These are phyloP conservation scores for Petrolisthes cinctipes DNA, from an alignment of 2,888 invertebrate genomes.

Conservation along the genomic window DNA sequence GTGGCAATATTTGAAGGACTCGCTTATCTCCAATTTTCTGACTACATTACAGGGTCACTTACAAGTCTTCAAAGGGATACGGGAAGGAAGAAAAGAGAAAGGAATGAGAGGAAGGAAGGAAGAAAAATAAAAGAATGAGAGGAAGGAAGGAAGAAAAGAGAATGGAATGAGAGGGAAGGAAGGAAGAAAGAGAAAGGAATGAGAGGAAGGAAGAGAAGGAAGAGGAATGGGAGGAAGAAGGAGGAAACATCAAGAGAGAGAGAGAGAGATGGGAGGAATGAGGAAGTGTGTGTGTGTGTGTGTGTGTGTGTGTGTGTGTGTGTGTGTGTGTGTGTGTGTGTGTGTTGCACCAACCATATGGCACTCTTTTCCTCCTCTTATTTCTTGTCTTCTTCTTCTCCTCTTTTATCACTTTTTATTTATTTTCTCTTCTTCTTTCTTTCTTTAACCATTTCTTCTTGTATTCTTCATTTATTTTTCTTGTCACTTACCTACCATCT, in stretches of 20 bases:
- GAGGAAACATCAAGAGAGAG: neutral
- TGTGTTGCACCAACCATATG: neutral
- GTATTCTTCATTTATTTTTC: neutral
- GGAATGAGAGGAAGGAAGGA: neutral
- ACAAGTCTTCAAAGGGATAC: no score
- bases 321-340: constrained; percentile 25
- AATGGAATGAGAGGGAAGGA: neutral
- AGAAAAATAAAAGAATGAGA: neutral
- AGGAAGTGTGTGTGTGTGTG: neutral
- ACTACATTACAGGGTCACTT: no score
- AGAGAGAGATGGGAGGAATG: neutral
- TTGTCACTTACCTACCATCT: neutral
- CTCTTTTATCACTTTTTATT: neutral
- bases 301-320: constrained; percentile 4
- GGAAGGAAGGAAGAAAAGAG: no score
- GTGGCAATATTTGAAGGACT: no score
- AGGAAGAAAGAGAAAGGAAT: neutral
- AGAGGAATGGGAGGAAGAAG: neutral
- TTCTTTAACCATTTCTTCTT: no score
- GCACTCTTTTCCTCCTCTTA: neutral
- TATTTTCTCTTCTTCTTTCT: constrained; percentile 6
- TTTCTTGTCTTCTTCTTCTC: neutral
- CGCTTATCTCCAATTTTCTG: no score
- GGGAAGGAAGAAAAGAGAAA: neutral
- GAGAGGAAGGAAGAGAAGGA: neutral